These are phyloP conservation scores for Oreohelix idahoensis DNA, from an alignment of 1,140 invertebrate species.

Conservation along the genomic window DNA sequence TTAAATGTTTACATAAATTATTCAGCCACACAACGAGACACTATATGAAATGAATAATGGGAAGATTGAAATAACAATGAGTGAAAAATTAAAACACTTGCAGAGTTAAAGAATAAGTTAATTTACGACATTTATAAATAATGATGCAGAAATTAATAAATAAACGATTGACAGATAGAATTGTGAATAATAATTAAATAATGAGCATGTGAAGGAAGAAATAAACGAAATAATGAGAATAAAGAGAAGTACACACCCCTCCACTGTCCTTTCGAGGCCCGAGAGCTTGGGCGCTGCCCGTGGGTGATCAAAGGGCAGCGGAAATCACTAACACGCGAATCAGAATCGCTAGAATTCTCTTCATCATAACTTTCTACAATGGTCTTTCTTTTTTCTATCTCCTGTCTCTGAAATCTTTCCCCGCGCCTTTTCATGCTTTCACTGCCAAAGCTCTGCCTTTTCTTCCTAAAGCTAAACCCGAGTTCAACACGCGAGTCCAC, in stretches of 20 bases:
- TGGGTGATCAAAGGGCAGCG: neutral
- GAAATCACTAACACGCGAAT: conserved; percentile 18
- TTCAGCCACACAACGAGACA: too few relatives aligned
- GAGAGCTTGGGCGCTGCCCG: neutral
- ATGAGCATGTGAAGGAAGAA: too few relatives aligned
- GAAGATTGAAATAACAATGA: too few relatives aligned
- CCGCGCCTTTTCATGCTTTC: conserved; percentile 21
- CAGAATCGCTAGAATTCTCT: neutral
- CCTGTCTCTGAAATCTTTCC: conserved; percentile 23
- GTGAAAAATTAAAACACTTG: too few relatives aligned
- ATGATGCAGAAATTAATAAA: too few relatives aligned
- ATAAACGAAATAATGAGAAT: too few relatives aligned
- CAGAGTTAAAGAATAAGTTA: too few relatives aligned
- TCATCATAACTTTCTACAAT: neutral
- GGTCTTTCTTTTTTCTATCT: conserved; percentile 20
- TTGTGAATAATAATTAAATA: too few relatives aligned
- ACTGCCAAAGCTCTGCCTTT: conserved; percentile 20
- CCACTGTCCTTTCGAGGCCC: neutral
- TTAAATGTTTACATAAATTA: too few relatives aligned
- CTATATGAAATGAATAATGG: too few relatives aligned
- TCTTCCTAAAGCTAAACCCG: neutral
- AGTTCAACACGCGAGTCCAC: conserved; percentile 9
- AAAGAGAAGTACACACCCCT: neutral
- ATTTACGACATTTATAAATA: too few relatives aligned
- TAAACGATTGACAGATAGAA: too few relatives aligned